Conservation (phyloP, 2,888 invertebrate species). For the Brachyptera risi region DNA sequence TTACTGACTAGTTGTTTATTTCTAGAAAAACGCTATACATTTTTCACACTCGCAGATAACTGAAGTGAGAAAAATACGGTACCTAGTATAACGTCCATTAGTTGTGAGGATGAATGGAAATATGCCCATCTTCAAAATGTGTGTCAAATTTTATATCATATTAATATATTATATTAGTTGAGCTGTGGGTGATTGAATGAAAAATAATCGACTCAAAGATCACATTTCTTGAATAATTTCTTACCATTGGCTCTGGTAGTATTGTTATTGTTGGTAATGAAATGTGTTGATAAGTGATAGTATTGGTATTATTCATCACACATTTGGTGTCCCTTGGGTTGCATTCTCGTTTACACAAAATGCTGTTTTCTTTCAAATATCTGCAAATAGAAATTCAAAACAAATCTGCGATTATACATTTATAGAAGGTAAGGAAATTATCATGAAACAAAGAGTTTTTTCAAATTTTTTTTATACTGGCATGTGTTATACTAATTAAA, state of each 20-base stretch:
- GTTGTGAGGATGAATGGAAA: background rate
- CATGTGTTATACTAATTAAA: no score
- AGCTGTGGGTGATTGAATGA: no score
- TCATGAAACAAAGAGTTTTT: no score
- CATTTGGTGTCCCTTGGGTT: conserved; percentile 13
- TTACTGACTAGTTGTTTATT: background rate
- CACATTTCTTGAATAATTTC: no score
- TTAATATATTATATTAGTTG: no score
- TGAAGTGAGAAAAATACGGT: background rate
- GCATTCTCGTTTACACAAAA: conserved; percentile 23
- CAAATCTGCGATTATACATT: background rate
- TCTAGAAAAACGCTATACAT: background rate
- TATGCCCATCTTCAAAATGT: no score
- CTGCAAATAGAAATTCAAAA: conserved; percentile 20
- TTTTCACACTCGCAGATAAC: no score
- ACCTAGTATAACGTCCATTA: background rate
- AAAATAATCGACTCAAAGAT: no score
- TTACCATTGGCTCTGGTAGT: conserved; percentile 23
- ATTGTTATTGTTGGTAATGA: conserved; percentile 19
- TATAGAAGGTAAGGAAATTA: no score
- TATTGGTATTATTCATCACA: conserved; percentile 19
- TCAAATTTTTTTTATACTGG: no score
- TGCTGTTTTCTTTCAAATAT: conserved; percentile 22
- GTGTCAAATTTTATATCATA: no score
- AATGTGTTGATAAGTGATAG: conserved; percentile 23